These are phyloP conservation scores for Blennius ocellaris DNA, from an alignment of 2,113 vertebrate species.

Conservation along the genomic window DNA sequence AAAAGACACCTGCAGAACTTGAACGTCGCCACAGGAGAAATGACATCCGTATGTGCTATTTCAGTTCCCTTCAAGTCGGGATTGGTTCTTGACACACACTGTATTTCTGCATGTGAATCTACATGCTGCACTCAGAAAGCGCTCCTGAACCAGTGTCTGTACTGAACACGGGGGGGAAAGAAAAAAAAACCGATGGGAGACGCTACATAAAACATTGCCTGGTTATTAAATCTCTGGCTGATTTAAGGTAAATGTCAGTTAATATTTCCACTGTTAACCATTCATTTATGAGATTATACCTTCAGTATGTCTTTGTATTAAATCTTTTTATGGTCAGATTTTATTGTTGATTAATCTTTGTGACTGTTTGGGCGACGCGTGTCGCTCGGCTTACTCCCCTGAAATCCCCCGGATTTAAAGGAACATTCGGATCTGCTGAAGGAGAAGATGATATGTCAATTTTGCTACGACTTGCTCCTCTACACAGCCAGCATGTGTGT, in stretches of 20 bases:
- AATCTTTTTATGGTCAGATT: no score
- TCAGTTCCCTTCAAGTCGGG: background rate
- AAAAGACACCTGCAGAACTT: slow-evolving; percentile 7
- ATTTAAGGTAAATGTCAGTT: slow-evolving; percentile 32
- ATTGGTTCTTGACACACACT: slow-evolving; percentile 38
- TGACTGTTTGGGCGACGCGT: slow-evolving; percentile 1
- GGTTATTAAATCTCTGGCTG: slow-evolving; percentile 37
- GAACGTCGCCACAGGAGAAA: slow-evolving; percentile 14
- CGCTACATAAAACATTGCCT: slow-evolving; percentile 39
- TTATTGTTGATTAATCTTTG: slow-evolving; percentile 2
- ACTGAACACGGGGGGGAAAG: slow-evolving; percentile 29
- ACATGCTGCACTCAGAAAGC: slow-evolving; percentile 58
- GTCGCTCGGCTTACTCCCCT: slow-evolving; percentile 3
- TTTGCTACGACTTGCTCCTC: slow-evolving; percentile 6
- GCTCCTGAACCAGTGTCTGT: slow-evolving; percentile 46
- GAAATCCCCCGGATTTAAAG: slow-evolving; percentile 14
- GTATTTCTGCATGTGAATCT: slow-evolving; percentile 55
- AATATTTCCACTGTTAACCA: slow-evolving; percentile 45
- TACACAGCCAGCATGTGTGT: slow-evolving; percentile 33
- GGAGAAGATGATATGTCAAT: slow-evolving; percentile 16
- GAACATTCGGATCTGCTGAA: slow-evolving; percentile 21
- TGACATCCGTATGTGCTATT: slow-evolving; percentile 31
- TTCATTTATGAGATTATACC: slow-evolving; percentile 35
- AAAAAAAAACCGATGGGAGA: background rate
- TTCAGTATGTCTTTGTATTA: slow-evolving; percentile 36